Evolutionary conservation across 2,888 invertebrate species (phyloP).

Genomic region (Caenorhabditis virilis): DNA sequence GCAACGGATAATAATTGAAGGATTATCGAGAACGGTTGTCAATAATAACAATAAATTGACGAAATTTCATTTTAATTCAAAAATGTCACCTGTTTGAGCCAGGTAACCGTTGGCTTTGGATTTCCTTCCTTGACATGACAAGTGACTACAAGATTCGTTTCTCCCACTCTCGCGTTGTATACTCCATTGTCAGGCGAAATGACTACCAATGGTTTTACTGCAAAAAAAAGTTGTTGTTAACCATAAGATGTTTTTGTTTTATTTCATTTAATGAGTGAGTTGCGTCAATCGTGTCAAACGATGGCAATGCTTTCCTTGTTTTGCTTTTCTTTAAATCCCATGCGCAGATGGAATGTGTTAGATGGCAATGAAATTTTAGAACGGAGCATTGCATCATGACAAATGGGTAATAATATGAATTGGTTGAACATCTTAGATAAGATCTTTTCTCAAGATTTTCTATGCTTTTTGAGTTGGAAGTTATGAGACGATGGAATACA

Average conservation of each 20-base stretch:
- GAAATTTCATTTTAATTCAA: no score
- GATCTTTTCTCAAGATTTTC: no score
- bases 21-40: slow-evolving; percentile 3
- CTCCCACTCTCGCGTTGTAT: slow-evolving; percentile 39
- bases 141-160: slow-evolving; percentile 42
- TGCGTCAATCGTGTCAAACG: no score
- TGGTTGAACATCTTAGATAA: slow-evolving; percentile 18
- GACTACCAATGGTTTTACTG: slow-evolving; percentile 38
- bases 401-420: slow-evolving; percentile 28
- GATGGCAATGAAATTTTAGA: background rate
- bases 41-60: no score
- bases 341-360: slow-evolving; percentile 9
- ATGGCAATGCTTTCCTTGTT: background rate
- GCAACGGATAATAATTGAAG: slow-evolving; percentile 8
- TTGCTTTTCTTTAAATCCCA: background rate
- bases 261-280: no score
- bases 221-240: slow-evolving; percentile 7
- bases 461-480: no score
- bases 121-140: slow-evolving; percentile 58
- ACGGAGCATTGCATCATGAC: slow-evolving; percentile 27
- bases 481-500: no score
- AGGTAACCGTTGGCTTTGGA: slow-evolving; percentile 52
- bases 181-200: slow-evolving; percentile 37
- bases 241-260: no score
- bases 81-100: slow-evolving; percentile 47